Evolutionary conservation across 1,140 invertebrate genomes (phyloP).

Genomic region (Potamilus streckersoni): DNA sequence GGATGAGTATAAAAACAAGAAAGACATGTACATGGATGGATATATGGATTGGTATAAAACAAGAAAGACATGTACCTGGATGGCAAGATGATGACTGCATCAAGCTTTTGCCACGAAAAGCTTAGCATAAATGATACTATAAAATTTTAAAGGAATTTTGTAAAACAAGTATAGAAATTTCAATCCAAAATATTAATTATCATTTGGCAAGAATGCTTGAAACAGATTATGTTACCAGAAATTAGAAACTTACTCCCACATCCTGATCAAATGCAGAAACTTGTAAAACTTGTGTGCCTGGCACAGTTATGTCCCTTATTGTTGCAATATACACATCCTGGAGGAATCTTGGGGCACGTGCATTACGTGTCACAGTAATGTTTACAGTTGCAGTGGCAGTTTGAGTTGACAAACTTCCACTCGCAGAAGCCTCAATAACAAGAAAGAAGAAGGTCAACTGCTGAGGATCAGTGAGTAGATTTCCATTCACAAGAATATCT

Average conservation of each 20-base stretch:
- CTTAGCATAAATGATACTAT: no score
- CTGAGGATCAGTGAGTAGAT: slow-evolving; percentile 30
- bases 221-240: no score
- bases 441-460: slow-evolving; percentile 37
- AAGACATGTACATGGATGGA: no score
- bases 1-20: no score
- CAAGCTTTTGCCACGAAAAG: no score
- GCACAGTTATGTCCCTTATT: slow-evolving; percentile 34
- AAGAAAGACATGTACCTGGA: no score
- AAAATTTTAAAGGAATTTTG: no score
- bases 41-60: no score
- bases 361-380: slow-evolving; percentile 48
- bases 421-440: slow-evolving; percentile 26
- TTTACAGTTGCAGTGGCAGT: slow-evolving; percentile 40
- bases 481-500: slow-evolving; percentile 19
- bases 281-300: slow-evolving; percentile 35
- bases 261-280: slow-evolving; percentile 41
- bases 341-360: slow-evolving; percentile 38
- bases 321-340: slow-evolving; percentile 15
- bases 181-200: no score
- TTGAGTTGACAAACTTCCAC: slow-evolving; percentile 27
- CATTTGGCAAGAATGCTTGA: no score
- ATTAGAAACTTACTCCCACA: slow-evolving; percentile 4
- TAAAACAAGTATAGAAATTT: no score
- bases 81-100: no score